phyloP scores from a whole-genome alignment of 2,888 invertebrate species.

The Ptychoptera contaminata region DNA sequence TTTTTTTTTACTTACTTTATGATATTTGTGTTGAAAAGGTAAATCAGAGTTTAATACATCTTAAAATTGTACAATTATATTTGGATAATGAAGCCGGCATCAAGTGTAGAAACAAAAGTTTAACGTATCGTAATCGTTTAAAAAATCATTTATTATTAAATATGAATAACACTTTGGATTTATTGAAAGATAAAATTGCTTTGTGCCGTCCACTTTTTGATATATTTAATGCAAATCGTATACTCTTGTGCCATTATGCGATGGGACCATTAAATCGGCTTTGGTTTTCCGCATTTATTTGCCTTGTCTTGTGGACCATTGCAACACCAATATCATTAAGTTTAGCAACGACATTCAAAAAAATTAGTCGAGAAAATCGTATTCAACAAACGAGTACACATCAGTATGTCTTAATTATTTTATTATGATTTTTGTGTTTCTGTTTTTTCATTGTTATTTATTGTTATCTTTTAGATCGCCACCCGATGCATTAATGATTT shows the following conservation, averaged over 20 bases:
- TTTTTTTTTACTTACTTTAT: background rate
- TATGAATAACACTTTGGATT: slow-evolving; percentile 45
- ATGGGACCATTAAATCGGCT: slow-evolving; percentile 40
- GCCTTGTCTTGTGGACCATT: slow-evolving; percentile 38
- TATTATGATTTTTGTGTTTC: background rate
- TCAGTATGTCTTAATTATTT: slow-evolving; percentile 16
- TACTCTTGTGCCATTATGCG: slow-evolving; percentile 27
- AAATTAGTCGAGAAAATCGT: slow-evolving; percentile 15
- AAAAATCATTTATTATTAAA: slow-evolving; percentile 50
- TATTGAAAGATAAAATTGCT: slow-evolving; percentile 47
- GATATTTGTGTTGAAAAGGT: slow-evolving; percentile 17
- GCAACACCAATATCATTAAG: slow-evolving; percentile 46
- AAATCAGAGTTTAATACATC: slow-evolving; percentile 56
- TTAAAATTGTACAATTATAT: slow-evolving; percentile 62
- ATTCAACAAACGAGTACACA: slow-evolving; percentile 11
- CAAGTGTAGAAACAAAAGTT: slow-evolving; percentile 49
- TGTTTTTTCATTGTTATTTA: background rate
- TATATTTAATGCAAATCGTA: slow-evolving; percentile 48
- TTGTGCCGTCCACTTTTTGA: slow-evolving; percentile 57
- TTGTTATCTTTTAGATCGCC: slow-evolving; percentile 10
- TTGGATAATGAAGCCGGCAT: slow-evolving; percentile 54
- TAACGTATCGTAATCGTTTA: slow-evolving; percentile 32
- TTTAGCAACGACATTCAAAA: slow-evolving; percentile 29
- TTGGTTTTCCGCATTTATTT: slow-evolving; percentile 49
- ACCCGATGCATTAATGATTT: slow-evolving; percentile 12